Evolutionary conservation across 2,888 invertebrate genomes (phyloP).

Genomic region (Metopia argyrocephala): DNA sequence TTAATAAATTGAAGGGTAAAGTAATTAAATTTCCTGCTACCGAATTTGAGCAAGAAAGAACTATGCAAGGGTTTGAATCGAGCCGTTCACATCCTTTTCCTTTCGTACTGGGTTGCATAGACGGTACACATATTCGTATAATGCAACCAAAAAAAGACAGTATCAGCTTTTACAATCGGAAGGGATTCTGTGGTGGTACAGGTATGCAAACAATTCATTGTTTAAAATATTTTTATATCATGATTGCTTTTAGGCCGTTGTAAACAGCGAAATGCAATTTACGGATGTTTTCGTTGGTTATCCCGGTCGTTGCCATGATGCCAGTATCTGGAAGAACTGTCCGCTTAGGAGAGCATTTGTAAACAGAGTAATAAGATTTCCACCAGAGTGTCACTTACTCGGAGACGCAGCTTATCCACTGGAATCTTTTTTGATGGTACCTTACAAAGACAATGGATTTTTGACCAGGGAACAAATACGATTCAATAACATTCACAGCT

Average conservation of each 20-base stretch:
- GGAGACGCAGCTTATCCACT: constrained; percentile 55
- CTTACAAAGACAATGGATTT: constrained; percentile 37
- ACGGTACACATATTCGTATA: constrained; percentile 34
- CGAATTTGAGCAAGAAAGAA: constrained; percentile 22
- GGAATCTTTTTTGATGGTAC: constrained; percentile 53
- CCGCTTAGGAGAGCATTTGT: constrained; percentile 37
- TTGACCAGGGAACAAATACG: constrained; percentile 14
- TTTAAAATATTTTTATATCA: background rate
- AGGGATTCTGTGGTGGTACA: constrained; percentile 39
- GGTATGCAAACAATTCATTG: constrained; percentile 10
- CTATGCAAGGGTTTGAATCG: constrained; percentile 33
- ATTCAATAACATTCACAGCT: constrained; percentile 42
- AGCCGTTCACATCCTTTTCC: constrained; percentile 32
- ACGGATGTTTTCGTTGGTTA: constrained; percentile 45
- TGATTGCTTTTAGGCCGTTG: constrained; percentile 31
- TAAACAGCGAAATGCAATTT: constrained; percentile 45
- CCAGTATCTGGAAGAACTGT: constrained; percentile 34
- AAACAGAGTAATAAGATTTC: constrained; percentile 28
- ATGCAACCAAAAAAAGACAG: constrained; percentile 31
- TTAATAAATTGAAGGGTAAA: constrained; percentile 11
- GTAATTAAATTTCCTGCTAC: constrained; percentile 34
- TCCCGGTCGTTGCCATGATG: constrained; percentile 38
- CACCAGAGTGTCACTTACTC: constrained; percentile 44
- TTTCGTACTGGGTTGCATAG: constrained; percentile 37
- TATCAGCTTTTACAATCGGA: constrained; percentile 33